Percentiles rank a stretch among this genome's conserved stretches.
phyloP scores from a whole-genome alignment of 1,140 invertebrate species.

The Lepidurus arcticus region DNA sequence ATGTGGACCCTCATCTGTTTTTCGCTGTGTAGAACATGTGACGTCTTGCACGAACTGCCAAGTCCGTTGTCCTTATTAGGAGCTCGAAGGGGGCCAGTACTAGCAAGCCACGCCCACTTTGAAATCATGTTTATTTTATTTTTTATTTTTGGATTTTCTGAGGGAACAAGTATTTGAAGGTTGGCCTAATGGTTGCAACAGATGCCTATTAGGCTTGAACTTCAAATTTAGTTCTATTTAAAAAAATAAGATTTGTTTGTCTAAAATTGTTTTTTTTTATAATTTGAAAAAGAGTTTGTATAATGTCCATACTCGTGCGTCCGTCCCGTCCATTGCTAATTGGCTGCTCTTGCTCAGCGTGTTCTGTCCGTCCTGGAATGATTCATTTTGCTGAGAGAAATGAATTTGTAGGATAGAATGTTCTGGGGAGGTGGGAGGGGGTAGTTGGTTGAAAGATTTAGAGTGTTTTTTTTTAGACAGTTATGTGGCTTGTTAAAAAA shows the following conservation, averaged over 20 bases:
- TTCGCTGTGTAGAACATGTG: conserved; percentile 1
- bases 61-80: background rate
- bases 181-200: no score
- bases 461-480: background rate
- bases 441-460: background rate
- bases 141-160: no score
- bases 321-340: conserved; percentile 12
- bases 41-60: conserved; percentile 3
- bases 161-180: no score
- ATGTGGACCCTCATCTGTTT: background rate
- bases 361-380: conserved; percentile 20
- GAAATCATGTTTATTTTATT: no score
- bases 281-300: background rate
- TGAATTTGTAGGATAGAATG: background rate
- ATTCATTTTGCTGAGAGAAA: background rate
- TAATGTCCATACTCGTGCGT: background rate
- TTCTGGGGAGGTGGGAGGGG: background rate
- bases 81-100: background rate
- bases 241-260: no score
- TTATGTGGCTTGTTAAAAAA: background rate
- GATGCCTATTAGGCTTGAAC: no score
- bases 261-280: background rate
- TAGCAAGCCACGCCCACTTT: conserved; percentile 4
- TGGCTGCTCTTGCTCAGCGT: background rate
- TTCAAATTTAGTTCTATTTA: no score